Base-by-base conservation (phyloP, 2,113 vertebrate genomes). In the Arothron firmamentum region DNA sequence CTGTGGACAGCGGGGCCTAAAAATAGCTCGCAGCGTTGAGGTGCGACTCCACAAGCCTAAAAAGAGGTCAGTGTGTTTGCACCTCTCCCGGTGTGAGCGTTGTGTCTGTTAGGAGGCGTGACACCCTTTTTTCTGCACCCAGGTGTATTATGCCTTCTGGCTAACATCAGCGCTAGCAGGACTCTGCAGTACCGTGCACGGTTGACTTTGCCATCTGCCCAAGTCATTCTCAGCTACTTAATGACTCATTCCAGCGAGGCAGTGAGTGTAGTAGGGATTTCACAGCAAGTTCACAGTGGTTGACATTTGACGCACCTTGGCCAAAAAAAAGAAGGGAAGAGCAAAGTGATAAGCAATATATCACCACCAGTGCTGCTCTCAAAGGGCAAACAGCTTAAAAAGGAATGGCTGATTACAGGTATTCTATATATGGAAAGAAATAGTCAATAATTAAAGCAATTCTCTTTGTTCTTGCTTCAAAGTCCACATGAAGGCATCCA, bases 391-490 rank as follows among this genome's bases (percentile, higher is more conserved):
- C 15, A 19, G 66, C 60, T 81, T 88, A 45, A 84, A 85, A 84
- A 63, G 61, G 75, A 85, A 85, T 84, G 43, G 48, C 28, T 71
- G 78, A 85, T 87, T 78, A 85, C 64, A 78, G 71, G 71, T 79
- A 56, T 59, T 71, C 61, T 73, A 65, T 76, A 75, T 67, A 48
- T 31, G n/a, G 68, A 60, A 53, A 45, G 58, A 51, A 47, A 75
- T 43, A 52, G 43, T 62, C 63, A 52, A 53, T 54, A 18, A 45
- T 31, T 65, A 75, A 66, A 66, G 77, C 67, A 74, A 80, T 84
- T 87, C 76, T 83, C 81, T 88, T 87, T 88, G 85, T 87, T 88
- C 81, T 47, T n/a, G 72, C 83, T 80, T 88, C 85, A 88, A 87
- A 87, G 77, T 56, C 54, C 56, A 59, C 74, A 74, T 38, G 13